Conservation (phyloP, 2,113 vertebrate genomes). For the Psophia crepitans region DNA sequence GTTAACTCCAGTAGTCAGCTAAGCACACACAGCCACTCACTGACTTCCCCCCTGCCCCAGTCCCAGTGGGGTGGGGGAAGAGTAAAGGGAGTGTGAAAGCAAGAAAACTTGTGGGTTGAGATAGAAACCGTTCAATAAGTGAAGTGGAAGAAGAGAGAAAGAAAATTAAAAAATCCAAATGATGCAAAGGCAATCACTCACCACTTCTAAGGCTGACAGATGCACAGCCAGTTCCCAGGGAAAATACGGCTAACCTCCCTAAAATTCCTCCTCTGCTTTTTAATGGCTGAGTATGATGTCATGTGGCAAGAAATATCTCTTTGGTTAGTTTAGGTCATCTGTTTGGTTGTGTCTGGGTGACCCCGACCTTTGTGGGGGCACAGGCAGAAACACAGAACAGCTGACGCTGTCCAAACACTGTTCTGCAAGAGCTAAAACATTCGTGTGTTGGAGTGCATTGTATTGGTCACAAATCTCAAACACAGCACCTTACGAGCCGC, state of each 20-base stretch:
- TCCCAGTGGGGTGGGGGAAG: neutral
- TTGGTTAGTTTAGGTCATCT: neutral
- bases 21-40: accelerated
- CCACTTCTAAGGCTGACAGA: neutral
- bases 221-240: neutral
- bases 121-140: neutral
- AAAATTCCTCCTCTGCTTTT: neutral
- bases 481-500: neutral
- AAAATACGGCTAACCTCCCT: neutral
- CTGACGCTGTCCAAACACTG: neutral
- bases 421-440: neutral
- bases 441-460: neutral
- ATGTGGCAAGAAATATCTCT: neutral
- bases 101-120: neutral
- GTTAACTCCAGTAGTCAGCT: neutral
- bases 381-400: neutral
- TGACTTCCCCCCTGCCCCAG: neutral
- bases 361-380: neutral
- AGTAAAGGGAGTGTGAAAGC: neutral
- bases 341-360: neutral
- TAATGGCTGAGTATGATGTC: neutral
- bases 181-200: neutral
- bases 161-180: neutral
- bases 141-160: neutral
- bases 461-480: neutral